Base-by-base conservation (phyloP, 2,113 vertebrate species). In the Gopherus flavomarginatus region DNA sequence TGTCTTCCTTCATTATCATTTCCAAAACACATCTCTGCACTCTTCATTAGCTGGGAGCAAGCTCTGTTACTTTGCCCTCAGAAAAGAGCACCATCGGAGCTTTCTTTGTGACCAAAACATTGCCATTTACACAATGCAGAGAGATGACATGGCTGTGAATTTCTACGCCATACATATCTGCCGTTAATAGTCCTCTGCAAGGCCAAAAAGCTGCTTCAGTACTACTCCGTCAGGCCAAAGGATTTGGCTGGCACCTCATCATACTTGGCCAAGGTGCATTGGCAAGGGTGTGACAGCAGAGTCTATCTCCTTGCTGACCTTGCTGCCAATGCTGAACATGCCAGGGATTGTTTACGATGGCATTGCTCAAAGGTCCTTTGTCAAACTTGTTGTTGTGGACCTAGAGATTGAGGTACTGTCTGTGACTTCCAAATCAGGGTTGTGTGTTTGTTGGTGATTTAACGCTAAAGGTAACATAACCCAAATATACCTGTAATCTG, bases 1-100 rank as follows among this genome's bases (percentile, higher is more conserved):
- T 77, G 77, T 81, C 56, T 50, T 53, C 56, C 62, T 62, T n/a
- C 11, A 12, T 79, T 65, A 84, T 57, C 26, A 5, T 86, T 92
- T 53, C 26, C 65, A 84, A 83, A 79, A 49, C n/a, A n/a, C 47
- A 56, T 21, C 44, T 59, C 83, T 57, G 49, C 27, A 31, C 49
- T 83, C 59, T 83, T 79, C 44, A 10, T 38, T 44, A 89, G 4
- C 44, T 52, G 75, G 12, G 38, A 26, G 21, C 27, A 35, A 38
- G 42, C 22, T 56, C 85, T 94, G 24, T 90, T 82, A 50, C 49
- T 93, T 56, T 77, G 56, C 80, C n/a, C 42, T 92, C 42, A 35
- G 38, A 78, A 84, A 82, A 57, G 14, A 27, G 26, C 49, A 38
- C 47, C 4, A 22, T 16, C 75, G 47, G 80, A 82, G 29, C 4